Evolutionary conservation across 2,888 invertebrate genomes (phyloP), one percentile per base, ranked within the genome.

Genomic region (Polydrusus tereticollis): DNA sequence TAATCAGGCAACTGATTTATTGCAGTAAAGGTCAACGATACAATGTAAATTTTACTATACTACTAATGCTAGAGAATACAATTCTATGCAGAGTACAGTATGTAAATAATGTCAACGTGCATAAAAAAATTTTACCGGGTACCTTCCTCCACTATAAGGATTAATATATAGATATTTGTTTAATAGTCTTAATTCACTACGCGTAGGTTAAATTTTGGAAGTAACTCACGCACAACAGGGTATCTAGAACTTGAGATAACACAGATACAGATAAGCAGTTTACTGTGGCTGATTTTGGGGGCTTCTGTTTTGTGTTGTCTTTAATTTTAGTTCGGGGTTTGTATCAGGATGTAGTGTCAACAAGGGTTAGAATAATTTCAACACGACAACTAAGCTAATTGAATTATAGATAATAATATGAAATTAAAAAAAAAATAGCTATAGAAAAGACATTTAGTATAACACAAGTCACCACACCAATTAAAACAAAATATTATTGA

Each of bases 171-270:
- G 29, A 12, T 16, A 55, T 55, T 55, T 55, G 16, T 16, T 16
- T 55, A n/a, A 26, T 55, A 29, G 29, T 16, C 3, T 55, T 55
- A 23, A 26, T 29, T 29, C 52, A 29, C 29, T 21, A 66, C 43
- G 58, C 58, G 66, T 58, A 58, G 16, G 47, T 14, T 58, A 66
- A 59, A 41, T 43, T 59, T 43, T 23, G 16, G 1, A 57, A 66
- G 66, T 58, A 57, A 18, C 18, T 45, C 58, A 66, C 66, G 66
- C 66, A 66, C 43, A 33, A 58, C 33, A 45, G 59, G 66, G 58
- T 58, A 66, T 58, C 58, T 57, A 66, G 14, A 57, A 58, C 66
- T 66, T 66, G 58, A 66, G 66, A 66, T 66, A 66, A 55, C 29
- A 26, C 52, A 55, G 47, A 41, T 12, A 14, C 29, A 55, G 65